Percentiles rank a stretch among this genome's conserved stretches.
Conservation (phyloP, 2,888 invertebrate species). For the Drosophila anomalata region DNA sequence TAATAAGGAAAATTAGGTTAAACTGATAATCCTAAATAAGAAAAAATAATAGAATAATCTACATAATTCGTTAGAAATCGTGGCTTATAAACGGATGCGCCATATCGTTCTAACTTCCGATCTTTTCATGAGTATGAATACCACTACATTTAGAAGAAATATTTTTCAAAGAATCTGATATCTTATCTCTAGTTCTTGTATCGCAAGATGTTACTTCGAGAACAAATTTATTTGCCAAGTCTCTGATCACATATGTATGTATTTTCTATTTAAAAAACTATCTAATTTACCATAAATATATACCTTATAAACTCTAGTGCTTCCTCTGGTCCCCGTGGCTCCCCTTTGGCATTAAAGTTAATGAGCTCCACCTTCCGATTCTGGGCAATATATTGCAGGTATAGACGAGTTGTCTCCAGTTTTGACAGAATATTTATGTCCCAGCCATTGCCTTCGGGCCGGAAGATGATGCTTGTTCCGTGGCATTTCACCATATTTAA, state of each 20-base stretch:
- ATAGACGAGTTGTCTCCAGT: constrained; percentile 16
- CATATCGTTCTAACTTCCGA: too few relatives aligned
- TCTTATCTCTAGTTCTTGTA: not conserved
- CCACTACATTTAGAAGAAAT: too few relatives aligned
- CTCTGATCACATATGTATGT: too few relatives aligned
- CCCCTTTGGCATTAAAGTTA: constrained; percentile 28
- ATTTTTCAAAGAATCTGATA: not conserved
- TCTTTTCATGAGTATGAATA: too few relatives aligned
- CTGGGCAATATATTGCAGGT: constrained; percentile 18
- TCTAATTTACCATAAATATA: constrained; percentile 11
- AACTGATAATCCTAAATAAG: too few relatives aligned
- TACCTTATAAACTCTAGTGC: constrained; percentile 19
- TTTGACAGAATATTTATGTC: not conserved
- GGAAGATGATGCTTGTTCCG: constrained; percentile 7
- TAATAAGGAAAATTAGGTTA: too few relatives aligned
- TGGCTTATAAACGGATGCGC: too few relatives aligned
- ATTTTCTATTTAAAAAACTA: too few relatives aligned
- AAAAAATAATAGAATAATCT: too few relatives aligned
- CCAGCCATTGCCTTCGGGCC: constrained; percentile 19
- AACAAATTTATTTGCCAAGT: too few relatives aligned
- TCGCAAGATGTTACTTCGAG: too few relatives aligned
- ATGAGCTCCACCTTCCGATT: constrained; percentile 35
- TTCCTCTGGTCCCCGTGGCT: constrained; percentile 11
- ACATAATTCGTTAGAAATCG: too few relatives aligned
- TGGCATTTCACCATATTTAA: constrained; percentile 14